phyloP scores from a whole-genome alignment of 2,113 vertebrate species.

The Tiliqua scincoides region DNA sequence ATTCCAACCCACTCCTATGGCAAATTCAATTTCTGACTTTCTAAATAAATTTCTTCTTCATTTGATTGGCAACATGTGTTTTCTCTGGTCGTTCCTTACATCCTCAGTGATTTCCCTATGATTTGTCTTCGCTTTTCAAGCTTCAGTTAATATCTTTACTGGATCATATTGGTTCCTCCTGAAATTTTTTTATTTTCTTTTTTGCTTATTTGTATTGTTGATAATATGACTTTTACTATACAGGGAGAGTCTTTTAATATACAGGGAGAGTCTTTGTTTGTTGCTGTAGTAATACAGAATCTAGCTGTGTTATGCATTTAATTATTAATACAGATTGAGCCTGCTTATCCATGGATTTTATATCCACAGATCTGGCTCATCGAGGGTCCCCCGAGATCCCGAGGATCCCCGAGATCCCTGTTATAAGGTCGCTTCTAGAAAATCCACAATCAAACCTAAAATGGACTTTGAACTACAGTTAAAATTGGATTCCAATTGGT shows the following conservation, averaged over 20 bases:
- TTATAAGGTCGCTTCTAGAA: no score
- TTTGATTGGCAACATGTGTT: no score
- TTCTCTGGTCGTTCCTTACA: neutral
- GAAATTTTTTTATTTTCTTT: neutral
- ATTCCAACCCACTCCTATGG: no score
- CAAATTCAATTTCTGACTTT: neutral
- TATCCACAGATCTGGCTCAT: no score
- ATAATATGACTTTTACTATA: neutral
- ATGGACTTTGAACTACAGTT: no score
- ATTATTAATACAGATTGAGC: no score
- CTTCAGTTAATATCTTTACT: neutral
- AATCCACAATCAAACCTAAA: no score
- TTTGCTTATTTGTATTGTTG: neutral
- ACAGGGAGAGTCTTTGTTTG: neutral
- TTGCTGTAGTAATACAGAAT: neutral
- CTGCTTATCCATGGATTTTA: no score
- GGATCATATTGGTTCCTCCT: no score
- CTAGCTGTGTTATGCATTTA: neutral
- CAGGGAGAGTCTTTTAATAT: neutral
- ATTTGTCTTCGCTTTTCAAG: neutral
- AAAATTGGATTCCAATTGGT: no score
- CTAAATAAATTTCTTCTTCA: neutral
- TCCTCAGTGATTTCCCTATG: neutral
- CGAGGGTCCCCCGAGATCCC: no score
- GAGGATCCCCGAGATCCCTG: no score